These are phyloP conservation scores for Homalodisca vitripennis DNA, from an alignment of 1,140 invertebrate genomes.

Conservation along the genomic window DNA sequence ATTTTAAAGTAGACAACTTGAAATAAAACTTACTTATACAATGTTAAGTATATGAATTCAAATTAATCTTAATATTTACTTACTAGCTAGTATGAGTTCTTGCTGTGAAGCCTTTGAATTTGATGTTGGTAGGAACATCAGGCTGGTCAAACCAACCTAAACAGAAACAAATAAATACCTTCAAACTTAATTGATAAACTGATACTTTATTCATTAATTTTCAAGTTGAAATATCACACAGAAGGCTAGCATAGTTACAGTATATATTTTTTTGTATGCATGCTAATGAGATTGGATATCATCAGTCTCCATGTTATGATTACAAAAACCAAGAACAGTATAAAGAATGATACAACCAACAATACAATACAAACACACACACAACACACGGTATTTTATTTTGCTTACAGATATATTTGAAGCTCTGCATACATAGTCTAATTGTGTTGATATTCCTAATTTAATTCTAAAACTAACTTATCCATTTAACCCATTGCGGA, in stretches of 20 bases:
- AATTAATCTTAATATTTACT: conserved; percentile 42
- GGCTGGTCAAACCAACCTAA: conserved; percentile 79
- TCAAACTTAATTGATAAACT: conserved; percentile 7
- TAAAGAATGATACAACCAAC: no score
- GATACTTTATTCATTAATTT: background rate
- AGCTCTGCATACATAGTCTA: no score
- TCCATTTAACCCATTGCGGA: no score
- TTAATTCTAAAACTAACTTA: no score
- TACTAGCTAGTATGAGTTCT: conserved; percentile 83
- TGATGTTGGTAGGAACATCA: conserved; percentile 85
- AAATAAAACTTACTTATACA: background rate
- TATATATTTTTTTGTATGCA: conserved; percentile 37
- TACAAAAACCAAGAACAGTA: background rate
- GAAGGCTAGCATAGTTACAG: conserved; percentile 26
- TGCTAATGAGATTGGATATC: background rate
- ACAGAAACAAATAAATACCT: conserved; percentile 44
- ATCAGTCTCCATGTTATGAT: background rate
- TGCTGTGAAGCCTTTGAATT: conserved; percentile 75
- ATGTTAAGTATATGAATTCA: background rate
- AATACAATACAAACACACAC: no score
- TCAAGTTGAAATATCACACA: conserved; percentile 2
- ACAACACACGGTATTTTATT: no score
- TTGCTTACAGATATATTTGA: no score
- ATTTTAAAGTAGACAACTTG: background rate
- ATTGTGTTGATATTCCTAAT: no score